Conservation (phyloP, 2,113 vertebrate genomes). For the Noturus placidus region DNA sequence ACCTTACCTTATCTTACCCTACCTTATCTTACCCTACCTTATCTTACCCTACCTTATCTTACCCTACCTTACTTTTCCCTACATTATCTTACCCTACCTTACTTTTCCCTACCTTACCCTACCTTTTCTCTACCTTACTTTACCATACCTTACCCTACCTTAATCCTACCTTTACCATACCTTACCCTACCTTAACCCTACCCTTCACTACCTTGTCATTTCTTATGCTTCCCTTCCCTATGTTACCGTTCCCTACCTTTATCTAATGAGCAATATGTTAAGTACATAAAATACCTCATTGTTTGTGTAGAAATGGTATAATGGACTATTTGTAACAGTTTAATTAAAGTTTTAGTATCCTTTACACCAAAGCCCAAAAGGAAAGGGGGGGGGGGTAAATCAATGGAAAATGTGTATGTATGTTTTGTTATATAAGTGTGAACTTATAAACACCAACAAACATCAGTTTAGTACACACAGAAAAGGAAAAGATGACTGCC, state of each 20-base stretch:
- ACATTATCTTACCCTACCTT: neutral
- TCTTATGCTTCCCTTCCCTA: neutral
- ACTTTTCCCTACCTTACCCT: neutral
- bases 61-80: neutral
- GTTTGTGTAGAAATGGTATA: neutral
- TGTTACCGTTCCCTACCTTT: neutral
- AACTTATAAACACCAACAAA: neutral
- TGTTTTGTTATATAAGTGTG: neutral
- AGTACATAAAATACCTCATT: neutral
- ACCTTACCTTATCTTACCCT: too few species aligned
- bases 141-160: neutral
- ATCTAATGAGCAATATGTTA: neutral
- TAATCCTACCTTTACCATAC: neutral
- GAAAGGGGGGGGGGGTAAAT: neutral
- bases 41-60: too few species aligned
- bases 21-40: neutral
- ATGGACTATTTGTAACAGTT: neutral
- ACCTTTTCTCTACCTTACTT: neutral
- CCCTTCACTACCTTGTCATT: neutral
- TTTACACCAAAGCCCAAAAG: neutral
- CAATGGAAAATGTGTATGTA: neutral
- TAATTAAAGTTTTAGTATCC: neutral
- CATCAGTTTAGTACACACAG: neutral
- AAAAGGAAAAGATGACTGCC: neutral
- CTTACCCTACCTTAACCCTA: neutral